Percentiles rank a stretch among this genome's conserved stretches.
phyloP scores from a whole-genome alignment of 2,888 invertebrate species.

The Diarsia dahlii region DNA sequence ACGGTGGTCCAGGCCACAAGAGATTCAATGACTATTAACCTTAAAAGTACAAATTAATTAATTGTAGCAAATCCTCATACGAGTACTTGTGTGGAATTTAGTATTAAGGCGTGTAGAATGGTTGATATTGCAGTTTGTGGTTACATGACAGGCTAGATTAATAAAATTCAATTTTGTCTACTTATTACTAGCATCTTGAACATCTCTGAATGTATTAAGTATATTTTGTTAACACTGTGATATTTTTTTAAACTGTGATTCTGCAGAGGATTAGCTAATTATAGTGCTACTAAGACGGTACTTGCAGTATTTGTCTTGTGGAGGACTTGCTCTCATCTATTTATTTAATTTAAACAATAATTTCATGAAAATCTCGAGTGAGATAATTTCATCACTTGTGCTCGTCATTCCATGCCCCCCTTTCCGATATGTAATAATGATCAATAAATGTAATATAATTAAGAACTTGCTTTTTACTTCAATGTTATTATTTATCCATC shows the following conservation, averaged over 20 bases:
- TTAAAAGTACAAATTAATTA: constrained; percentile 70
- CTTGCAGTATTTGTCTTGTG: constrained; percentile 64
- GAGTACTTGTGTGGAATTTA: constrained; percentile 81
- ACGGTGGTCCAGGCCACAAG: constrained; percentile 83
- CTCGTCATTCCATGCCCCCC: constrained; percentile 74
- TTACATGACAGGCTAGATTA: constrained; percentile 73
- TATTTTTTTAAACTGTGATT: constrained; percentile 84
- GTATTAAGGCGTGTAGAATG: constrained; percentile 71
- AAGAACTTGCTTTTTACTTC: constrained; percentile 18
- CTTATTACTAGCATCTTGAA: constrained; percentile 62
- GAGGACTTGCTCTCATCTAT: constrained; percentile 67
- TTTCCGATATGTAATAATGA: constrained; percentile 70
- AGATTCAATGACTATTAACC: constrained; percentile 87
- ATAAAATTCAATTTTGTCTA: constrained; percentile 70
- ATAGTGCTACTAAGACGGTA: constrained; percentile 62
- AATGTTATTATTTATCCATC: neutral
- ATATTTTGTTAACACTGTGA: constrained; percentile 86
- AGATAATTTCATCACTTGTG: constrained; percentile 59
- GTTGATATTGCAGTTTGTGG: constrained; percentile 75
- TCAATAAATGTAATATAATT: constrained; percentile 66
- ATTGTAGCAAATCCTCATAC: constrained; percentile 84
- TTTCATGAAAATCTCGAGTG: constrained; percentile 53
- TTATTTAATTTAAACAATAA: constrained; percentile 63
- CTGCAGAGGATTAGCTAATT: constrained; percentile 83
- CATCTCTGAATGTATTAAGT: constrained; percentile 68